Percentiles rank a stretch among this genome's conserved stretches.
Evolutionary conservation across 2,113 vertebrate species (phyloP).

Genomic region (Tachysurus vachellii): DNA sequence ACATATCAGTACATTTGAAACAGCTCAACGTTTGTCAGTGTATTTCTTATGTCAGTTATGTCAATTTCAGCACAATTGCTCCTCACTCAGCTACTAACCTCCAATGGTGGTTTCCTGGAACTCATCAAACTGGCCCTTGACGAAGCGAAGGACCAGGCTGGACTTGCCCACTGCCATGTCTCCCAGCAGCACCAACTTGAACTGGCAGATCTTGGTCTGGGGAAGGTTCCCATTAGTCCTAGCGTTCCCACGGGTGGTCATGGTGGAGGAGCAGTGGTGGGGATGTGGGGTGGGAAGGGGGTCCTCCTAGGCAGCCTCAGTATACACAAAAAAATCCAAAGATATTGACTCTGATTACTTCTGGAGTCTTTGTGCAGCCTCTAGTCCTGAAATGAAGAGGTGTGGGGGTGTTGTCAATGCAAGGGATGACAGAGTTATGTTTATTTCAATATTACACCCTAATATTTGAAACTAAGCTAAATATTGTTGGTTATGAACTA

Average conservation of each 20-base stretch:
- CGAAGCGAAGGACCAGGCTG: conserved; percentile 82
- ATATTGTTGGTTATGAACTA: not conserved
- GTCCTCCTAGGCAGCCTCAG: conserved; percentile 33
- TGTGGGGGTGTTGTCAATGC: not conserved
- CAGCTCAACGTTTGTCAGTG: not conserved
- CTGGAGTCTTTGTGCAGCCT: not conserved
- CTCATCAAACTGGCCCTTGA: conserved; percentile 84
- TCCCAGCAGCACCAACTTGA: conserved; percentile 81
- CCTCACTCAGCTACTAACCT: conserved; percentile 64
- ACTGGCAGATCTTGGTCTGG: conserved; percentile 85
- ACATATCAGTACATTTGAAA: not conserved
- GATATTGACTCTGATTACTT: not conserved
- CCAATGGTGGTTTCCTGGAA: conserved; percentile 85
- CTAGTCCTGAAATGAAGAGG: not conserved
- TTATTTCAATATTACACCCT: too few relatives aligned
- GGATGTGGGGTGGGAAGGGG: conserved; percentile 34
- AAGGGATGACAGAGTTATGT: not conserved
- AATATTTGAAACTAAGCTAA: not conserved
- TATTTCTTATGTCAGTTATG: not conserved
- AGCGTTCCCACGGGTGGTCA: conserved; percentile 77
- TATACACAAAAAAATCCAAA: conserved; percentile 24
- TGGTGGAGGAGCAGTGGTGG: conserved; percentile 57
- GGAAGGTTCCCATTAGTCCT: conserved; percentile 74
- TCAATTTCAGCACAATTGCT: not conserved
- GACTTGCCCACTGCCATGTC: conserved; percentile 85